Evolutionary conservation across 2,797 vertebrate genomes (phyloP).

Genomic region (Syncerus caffer): DNA sequence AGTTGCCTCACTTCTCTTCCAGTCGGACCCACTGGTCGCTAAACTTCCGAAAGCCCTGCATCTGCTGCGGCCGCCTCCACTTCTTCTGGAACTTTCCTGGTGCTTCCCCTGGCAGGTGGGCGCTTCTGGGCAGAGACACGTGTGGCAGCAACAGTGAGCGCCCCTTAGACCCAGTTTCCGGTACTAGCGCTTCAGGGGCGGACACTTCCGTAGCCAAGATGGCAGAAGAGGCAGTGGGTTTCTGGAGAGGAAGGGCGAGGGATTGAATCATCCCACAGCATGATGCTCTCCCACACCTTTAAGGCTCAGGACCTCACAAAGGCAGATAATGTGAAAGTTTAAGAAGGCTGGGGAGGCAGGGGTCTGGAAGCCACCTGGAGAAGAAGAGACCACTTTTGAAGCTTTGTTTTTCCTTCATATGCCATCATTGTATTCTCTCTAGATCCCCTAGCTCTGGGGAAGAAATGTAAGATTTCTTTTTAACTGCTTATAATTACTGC

Average conservation of each 20-base stretch:
- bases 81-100: conserved; percentile 89
- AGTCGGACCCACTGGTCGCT: conserved; percentile 92
- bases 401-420: background rate
- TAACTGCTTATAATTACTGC: background rate
- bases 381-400: background rate
- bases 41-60: conserved; percentile 87
- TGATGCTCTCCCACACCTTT: background rate
- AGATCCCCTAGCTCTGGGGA: background rate
- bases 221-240: background rate
- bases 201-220: background rate
- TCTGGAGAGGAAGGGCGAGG: background rate
- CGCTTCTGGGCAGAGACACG: conserved; percentile 82
- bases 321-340: background rate
- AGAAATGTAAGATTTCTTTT: background rate
- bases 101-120: conserved; percentile 82
- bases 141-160: conserved; percentile 80
- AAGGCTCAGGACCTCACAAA: background rate
- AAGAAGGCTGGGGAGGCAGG: background rate
- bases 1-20: conserved; percentile 86
- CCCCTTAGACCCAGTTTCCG: background rate
- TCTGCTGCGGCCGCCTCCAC: conserved; percentile 85
- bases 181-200: rapidly evolving
- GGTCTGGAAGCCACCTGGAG: background rate
- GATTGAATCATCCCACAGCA: background rate
- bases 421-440: background rate